These are phyloP conservation scores for Ahaetulla prasina DNA, from an alignment of 2,113 vertebrate genomes.

Conservation along the genomic window DNA sequence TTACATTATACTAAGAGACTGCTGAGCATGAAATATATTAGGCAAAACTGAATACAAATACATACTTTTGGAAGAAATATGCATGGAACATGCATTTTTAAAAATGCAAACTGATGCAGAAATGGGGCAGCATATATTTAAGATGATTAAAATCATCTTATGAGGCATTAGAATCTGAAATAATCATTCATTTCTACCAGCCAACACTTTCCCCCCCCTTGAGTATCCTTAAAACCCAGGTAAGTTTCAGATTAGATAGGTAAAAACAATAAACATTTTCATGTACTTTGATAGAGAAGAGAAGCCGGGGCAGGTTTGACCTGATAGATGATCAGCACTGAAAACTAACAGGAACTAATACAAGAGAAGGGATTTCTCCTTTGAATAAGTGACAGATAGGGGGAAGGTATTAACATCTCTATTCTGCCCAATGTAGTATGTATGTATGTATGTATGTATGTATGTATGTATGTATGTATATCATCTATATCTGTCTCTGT, in stretches of 20 bases:
- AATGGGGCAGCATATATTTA: not conserved
- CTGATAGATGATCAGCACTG: not conserved
- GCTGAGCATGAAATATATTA: not conserved
- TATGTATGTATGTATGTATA: too few species aligned
- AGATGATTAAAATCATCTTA: not conserved
- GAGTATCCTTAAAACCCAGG: not conserved
- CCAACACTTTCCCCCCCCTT: not conserved
- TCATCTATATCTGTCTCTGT: too few species aligned
- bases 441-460: too few species aligned
- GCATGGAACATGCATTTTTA: not conserved
- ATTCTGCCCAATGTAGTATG: not conserved
- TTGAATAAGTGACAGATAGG: not conserved
- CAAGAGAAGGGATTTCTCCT: not conserved
- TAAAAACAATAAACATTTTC: not conserved
- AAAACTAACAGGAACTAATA: not conserved
- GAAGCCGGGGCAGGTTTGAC: not conserved
- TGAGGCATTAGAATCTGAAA: not conserved
- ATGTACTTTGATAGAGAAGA: not conserved
- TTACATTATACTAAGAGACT: not conserved
- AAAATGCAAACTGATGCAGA: not conserved
- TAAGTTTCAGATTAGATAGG: not conserved
- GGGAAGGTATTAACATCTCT: not conserved
- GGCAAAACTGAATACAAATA: not conserved
- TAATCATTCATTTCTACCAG: not conserved
- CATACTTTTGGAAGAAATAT: not conserved